Evolutionary conservation across 2,797 vertebrate species (phyloP).

Genomic region (Sebastes steindachneri): DNA sequence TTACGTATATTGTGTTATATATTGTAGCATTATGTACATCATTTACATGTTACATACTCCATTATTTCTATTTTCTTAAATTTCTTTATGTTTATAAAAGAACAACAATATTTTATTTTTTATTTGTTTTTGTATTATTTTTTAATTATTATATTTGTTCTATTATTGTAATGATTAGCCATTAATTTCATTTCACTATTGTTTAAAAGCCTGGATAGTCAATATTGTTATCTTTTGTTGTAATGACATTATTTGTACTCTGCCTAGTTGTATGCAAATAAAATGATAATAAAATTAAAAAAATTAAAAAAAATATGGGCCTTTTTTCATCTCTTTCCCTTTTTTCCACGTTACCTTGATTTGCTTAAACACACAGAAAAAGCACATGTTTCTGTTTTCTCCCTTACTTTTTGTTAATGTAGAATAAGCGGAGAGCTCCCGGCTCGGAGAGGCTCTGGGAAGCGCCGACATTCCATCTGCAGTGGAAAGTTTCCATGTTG

Average conservation of each 20-base stretch:
- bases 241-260: neutral
- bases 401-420: constrained; percentile 74
- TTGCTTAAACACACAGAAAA: neutral
- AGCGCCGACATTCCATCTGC: constrained; percentile 88
- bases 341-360: neutral
- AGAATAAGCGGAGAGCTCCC: constrained; percentile 87
- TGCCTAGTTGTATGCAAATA: neutral
- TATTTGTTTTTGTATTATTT: neutral
- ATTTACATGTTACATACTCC: too few relatives aligned
- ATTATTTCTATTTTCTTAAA: too few relatives aligned
- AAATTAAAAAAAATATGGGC: neutral
- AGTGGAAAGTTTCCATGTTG: constrained; percentile 92
- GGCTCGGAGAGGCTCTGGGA: constrained; percentile 79
- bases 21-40: too few relatives aligned
- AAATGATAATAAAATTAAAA: neutral
- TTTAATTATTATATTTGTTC: neutral
- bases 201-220: neutral
- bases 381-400: neutral
- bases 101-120: too few relatives aligned
- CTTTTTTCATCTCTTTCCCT: neutral
- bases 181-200: neutral
- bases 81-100: too few relatives aligned
- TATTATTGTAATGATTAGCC: neutral
- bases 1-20: too few relatives aligned
- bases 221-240: neutral